A percentile compares a stretch with the other conserved stretches of the same genome.
Evolutionary conservation across 2,888 invertebrate species (phyloP).

Genomic region (Eristalis tenax): DNA sequence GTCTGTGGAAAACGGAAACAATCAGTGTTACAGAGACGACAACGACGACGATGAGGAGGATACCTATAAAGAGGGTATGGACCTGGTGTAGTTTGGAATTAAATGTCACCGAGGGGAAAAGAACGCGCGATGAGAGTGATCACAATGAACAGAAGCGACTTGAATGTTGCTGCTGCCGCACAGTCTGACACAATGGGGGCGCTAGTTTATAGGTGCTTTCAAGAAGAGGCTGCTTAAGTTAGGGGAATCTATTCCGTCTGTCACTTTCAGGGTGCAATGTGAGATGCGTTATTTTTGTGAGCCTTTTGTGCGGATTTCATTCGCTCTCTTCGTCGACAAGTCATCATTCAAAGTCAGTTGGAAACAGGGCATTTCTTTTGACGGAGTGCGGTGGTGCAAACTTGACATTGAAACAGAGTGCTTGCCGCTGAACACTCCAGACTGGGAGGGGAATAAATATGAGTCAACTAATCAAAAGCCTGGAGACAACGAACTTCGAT

Average conservation of each 20-base stretch:
- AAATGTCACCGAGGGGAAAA: conserved; percentile 31
- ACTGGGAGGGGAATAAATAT: neutral
- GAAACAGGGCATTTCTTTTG: no score
- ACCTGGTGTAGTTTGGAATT: conserved; percentile 41
- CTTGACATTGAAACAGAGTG: neutral
- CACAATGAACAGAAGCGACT: conserved; percentile 11
- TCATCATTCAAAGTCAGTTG: neutral
- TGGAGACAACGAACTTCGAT: neutral
- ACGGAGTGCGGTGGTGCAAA: neutral
- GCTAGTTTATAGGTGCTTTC: neutral
- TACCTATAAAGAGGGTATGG: neutral
- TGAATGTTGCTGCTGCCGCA: conserved; percentile 16
- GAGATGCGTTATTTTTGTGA: neutral
- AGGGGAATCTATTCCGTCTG: neutral
- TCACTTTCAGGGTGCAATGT: neutral
- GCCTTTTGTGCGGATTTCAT: neutral
- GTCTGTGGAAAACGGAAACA: conserved; percentile 42
- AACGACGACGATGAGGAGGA: neutral
- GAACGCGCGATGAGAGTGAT: conserved; percentile 6
- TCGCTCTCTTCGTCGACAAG: neutral
- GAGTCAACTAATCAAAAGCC: neutral
- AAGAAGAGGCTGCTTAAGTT: neutral
- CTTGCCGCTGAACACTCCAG: neutral
- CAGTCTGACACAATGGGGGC: conserved; percentile 23
- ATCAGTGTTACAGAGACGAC: conserved; percentile 17